These are phyloP conservation scores for Haemorhous mexicanus DNA, from an alignment of 2,113 vertebrate genomes.

Conservation along the genomic window DNA sequence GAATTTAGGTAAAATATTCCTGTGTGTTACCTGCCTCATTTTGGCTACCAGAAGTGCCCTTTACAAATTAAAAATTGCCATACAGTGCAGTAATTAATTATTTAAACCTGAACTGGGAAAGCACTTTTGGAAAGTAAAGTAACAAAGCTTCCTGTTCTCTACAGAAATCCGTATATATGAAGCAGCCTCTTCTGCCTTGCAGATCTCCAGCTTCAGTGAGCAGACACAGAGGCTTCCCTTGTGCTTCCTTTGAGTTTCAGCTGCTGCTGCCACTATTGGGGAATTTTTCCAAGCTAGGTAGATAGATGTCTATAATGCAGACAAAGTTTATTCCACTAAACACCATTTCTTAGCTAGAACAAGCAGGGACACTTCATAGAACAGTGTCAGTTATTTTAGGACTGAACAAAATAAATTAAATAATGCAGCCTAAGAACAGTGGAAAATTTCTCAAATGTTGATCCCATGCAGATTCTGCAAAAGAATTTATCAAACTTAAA, in stretches of 20 bases:
- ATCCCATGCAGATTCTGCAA: not conserved
- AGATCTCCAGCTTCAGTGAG: not conserved
- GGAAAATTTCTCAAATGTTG: not conserved
- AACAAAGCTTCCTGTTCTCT: not conserved
- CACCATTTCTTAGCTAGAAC: not conserved
- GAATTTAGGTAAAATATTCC: not conserved
- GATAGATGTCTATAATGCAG: not conserved
- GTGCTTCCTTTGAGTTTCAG: constrained; percentile 77
- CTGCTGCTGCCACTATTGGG: constrained; percentile 67
- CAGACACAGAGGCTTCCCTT: not conserved
- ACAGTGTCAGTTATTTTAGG: not conserved
- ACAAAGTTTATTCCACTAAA: not conserved
- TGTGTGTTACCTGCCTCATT: not conserved
- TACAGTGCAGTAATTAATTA: not conserved
- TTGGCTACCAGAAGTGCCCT: not conserved
- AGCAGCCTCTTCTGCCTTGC: not conserved
- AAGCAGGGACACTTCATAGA: not conserved
- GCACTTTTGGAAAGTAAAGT: not conserved
- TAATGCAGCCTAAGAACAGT: not conserved
- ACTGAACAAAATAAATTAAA: not conserved
- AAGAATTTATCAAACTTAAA: not conserved
- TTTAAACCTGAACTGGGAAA: not conserved
- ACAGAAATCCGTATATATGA: not conserved
- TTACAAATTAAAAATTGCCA: not conserved
- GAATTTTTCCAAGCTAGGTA: not conserved